Evolutionary conservation across 2,888 invertebrate species (phyloP), one percentile per base, ranked within the genome.

Genomic region (Cotesia congregata): DNA sequence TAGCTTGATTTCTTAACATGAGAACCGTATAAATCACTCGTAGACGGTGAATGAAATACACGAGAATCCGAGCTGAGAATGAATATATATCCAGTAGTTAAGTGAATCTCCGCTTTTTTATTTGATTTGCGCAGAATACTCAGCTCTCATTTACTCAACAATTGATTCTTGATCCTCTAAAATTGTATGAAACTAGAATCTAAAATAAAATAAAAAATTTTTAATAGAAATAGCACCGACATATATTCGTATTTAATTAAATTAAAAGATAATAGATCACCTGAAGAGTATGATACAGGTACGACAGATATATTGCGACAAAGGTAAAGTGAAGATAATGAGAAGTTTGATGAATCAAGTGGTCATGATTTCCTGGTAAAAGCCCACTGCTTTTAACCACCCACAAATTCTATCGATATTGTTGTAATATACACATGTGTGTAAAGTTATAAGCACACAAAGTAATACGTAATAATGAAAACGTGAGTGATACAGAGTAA

Each of bases 401-500:
- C 50, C 9, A 50, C 50, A 2, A 67, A 67, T 40, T 60, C 67
- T 38, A 72, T 67, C 61, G 65, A 61, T 30, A 64, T 64, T 17
- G 17, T 64, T 64, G 64, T 20, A 50, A 68, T 68, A 50, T 17
- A 68, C 41, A 50, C 9, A 50, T 50, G 50, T 2, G 3, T 62
- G 65, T 39, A 65, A n/a, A 70, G n/a, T 61, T n/a, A 38, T 12
- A 30, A 12, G 3, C 6, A 9, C 12, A 50, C 38, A n/a, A 20
- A 72, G 39, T 39, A 38, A 69, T 50, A 70, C 41, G 59, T 65
- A 65, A 73, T 73, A 38, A 62, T 65, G 64, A 38, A 40, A 9
- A 68, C 17, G 39, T 39, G 68, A 68, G 41, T 68, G 68, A 68
- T 38, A 68, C 68, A 68, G 40, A 68, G 40, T 38, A 68, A 15